Conservation (phyloP, 2,888 invertebrate genomes). For the Ypsolopha scabrella region DNA sequence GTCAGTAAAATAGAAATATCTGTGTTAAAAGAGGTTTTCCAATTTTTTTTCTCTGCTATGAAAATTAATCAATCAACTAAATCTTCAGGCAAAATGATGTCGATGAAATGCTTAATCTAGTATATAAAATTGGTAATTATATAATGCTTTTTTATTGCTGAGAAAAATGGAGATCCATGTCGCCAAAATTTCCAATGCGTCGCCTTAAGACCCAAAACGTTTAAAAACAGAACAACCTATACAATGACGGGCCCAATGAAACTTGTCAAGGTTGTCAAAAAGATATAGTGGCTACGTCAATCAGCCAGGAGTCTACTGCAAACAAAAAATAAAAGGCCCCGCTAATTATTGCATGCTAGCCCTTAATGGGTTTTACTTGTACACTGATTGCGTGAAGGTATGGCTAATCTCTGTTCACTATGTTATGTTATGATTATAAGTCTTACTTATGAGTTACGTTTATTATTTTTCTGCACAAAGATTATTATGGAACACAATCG, state of each 20-base stretch:
- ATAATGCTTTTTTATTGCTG: no score
- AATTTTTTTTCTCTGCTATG: no score
- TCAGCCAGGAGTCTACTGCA: constrained; percentile 39
- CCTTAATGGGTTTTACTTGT: constrained; percentile 65
- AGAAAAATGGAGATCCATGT: no score
- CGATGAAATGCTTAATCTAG: no score
- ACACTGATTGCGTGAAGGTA: constrained; percentile 28
- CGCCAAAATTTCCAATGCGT: not conserved
- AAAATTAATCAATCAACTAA: no score
- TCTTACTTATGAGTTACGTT: not conserved
- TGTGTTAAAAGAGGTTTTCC: no score
- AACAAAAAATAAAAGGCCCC: constrained; percentile 44
- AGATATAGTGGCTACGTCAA: constrained; percentile 62
- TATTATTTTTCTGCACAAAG: not conserved
- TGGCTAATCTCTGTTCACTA: not conserved
- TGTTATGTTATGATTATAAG: no score
- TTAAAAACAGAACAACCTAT: constrained; percentile 27
- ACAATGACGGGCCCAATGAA: constrained; percentile 31
- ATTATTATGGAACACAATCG: no score
- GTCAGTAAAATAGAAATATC: no score
- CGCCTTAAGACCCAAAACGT: not conserved
- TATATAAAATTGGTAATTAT: no score
- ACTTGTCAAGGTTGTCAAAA: constrained; percentile 56
- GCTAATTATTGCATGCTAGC: constrained; percentile 56
- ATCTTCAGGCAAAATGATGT: no score